Evolutionary conservation across 2,888 invertebrate genomes (phyloP), one percentile per base, ranked within the genome.

Genomic region (Geophilus truncorum): DNA sequence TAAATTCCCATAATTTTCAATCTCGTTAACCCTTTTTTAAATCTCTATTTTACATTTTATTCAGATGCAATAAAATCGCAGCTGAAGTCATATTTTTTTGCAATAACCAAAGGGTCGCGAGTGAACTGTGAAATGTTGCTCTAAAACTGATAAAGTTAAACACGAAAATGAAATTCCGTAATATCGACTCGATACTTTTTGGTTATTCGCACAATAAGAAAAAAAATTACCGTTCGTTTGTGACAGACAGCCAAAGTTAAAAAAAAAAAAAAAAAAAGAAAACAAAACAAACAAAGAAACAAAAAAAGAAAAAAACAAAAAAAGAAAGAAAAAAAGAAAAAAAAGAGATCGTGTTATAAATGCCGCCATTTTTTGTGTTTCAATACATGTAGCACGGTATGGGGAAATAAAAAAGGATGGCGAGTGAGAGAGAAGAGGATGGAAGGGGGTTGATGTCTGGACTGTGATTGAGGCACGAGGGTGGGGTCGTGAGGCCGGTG

Each of bases 381-480:
- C 62, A 62, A 62, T 62, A 25, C 23, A 62, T 62, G 77, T 30
- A 77, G 32, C 32, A 21, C 0, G 77, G 76, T 10, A n/a, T 15
- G 30, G 75, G 30, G 10, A 30, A 75, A 70, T 12, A 23, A 70
- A 28, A 70, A 23, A 28, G 21, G 28, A 28, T 21, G 21, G 76
- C 6, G 77, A 32, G 32, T 15, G 32, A 34, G 40, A 36, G 45
- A 28, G 78, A 10, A 21, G 78, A 45, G 78, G 21, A 23, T n/a
- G 78, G 36, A 40, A 23, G 78, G 62, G 23, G 62, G 23, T 62
- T 62, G 62, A 62, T 62, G 62, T 62, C 62, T 62, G 62, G 62
- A 62, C 62, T 62, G 62, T 62, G 62, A 62, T 62, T 62, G 62
- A 62, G 62, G 62, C 62, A 62, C 62, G 62, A 62, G 25, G 62